Percentiles rank a stretch among this genome's conserved stretches.
These are phyloP conservation scores for Diadema setosum DNA, from an alignment of 35 echinoderm and acorn worm genomes.

Conservation along the genomic window DNA sequence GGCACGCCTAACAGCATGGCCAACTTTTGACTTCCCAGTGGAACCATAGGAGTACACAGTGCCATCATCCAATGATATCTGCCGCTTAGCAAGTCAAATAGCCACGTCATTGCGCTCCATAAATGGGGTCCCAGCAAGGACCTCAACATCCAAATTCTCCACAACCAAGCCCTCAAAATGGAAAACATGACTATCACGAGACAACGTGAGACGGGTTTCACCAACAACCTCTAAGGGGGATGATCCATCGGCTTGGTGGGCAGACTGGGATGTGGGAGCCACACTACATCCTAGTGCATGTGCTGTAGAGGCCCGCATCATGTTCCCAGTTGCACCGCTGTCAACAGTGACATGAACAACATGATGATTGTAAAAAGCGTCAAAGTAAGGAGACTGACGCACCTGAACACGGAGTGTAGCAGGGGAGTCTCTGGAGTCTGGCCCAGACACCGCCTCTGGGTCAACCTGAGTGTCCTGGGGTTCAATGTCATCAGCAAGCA, in stretches of 20 bases:
- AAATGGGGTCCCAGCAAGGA: slow-evolving; percentile 60
- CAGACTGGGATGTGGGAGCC: slow-evolving; percentile 34
- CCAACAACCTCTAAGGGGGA: slow-evolving; percentile 49
- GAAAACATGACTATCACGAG: slow-evolving; percentile 2
- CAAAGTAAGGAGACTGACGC: slow-evolving; percentile 19
- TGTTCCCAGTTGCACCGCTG: neutral
- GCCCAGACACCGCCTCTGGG: neutral
- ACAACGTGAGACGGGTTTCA: slow-evolving; percentile 38
- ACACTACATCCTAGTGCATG: neutral
- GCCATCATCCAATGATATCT: neutral
- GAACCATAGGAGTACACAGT: neutral
- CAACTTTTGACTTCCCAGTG: neutral
- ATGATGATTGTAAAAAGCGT: slow-evolving; percentile 5
- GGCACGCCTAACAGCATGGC: slow-evolving; percentile 3
- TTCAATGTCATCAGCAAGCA: no score
- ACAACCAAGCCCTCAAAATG: slow-evolving; percentile 64
- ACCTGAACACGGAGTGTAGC: neutral
- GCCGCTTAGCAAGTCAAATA: neutral
- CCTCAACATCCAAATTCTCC: slow-evolving; percentile 53
- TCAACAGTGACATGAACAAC: neutral
- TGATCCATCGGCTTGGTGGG: slow-evolving; percentile 58
- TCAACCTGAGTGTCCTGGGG: neutral
- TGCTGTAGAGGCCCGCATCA: neutral
- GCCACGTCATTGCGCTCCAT: slow-evolving; percentile 57
- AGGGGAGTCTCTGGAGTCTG: neutral